phyloP scores from a whole-genome alignment of 2,113 vertebrate species.

The Atlantisia rogersi region DNA sequence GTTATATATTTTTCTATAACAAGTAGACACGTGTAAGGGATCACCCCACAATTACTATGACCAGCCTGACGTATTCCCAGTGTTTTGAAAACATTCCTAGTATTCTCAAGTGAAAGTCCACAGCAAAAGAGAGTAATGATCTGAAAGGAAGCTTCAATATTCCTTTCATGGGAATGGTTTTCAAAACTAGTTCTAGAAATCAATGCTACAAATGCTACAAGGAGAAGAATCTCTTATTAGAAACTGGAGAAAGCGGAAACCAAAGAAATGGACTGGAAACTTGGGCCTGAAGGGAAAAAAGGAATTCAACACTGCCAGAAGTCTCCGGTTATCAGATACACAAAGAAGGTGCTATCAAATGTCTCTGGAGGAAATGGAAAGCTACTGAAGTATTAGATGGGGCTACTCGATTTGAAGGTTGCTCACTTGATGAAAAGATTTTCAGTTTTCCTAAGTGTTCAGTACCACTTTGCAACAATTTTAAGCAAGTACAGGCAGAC shows the following conservation, averaged over 20 bases:
- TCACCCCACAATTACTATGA: not conserved
- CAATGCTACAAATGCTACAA: not conserved
- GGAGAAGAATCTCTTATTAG: not conserved
- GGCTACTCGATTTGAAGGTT: not conserved
- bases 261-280: not conserved
- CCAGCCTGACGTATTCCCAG: not conserved
- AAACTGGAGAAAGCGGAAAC: not conserved
- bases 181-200: not conserved
- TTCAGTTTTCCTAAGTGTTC: not conserved
- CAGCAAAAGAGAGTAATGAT: not conserved
- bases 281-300: not conserved
- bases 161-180: not conserved
- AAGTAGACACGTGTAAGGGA: not conserved
- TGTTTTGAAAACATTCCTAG: not conserved
- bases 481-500: not conserved
- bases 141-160: not conserved
- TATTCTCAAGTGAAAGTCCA: not conserved
- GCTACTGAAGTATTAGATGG: not conserved
- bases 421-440: not conserved
- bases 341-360: not conserved
- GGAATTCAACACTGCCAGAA: not conserved
- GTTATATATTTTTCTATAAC: too few species aligned
- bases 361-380: not conserved
- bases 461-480: not conserved
- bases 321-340: not conserved